Conservation (phyloP, 2,888 invertebrate genomes). For the Copidosoma aretas region DNA sequence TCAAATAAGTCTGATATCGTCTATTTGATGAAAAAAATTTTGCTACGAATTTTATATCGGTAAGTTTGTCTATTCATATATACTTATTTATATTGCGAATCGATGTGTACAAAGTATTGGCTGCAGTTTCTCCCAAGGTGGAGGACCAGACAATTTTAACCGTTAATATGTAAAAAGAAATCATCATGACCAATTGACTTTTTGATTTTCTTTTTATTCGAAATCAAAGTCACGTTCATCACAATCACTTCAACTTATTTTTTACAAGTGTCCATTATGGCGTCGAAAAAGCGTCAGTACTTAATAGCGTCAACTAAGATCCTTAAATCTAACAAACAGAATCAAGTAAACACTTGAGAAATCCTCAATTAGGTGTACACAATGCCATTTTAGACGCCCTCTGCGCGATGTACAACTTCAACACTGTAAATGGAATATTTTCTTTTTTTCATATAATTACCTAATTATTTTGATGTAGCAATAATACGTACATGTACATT, state of each 20-base stretch:
- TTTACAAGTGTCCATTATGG: not conserved
- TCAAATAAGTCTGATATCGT: slow-evolving; percentile 22
- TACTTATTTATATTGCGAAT: no score
- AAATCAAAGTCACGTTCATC: slow-evolving; percentile 25
- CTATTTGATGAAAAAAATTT: slow-evolving; percentile 29
- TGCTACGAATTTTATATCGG: slow-evolving; percentile 13
- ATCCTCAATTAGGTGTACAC: not conserved
- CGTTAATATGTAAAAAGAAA: slow-evolving; percentile 13
- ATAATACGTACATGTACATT: slow-evolving; percentile 53
- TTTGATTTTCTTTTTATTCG: slow-evolving; percentile 18
- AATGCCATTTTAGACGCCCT: slow-evolving; percentile 27
- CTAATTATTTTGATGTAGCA: slow-evolving; percentile 54
- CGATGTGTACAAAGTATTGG: slow-evolving; percentile 26
- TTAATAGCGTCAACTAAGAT: no score
- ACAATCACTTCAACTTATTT: slow-evolving; percentile 20
- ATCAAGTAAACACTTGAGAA: slow-evolving; percentile 12
- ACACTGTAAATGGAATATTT: slow-evolving; percentile 40
- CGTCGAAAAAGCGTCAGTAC: not conserved
- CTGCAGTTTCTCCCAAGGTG: no score
- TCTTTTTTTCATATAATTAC: slow-evolving; percentile 46
- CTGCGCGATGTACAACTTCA: slow-evolving; percentile 9
- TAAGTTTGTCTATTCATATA: not conserved
- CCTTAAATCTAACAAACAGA: slow-evolving; percentile 8
- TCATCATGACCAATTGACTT: slow-evolving; percentile 28
- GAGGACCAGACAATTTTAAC: no score